Evolutionary conservation across 1,140 invertebrate genomes (phyloP), one percentile per base, ranked within the genome.

Genomic region (Laupala kohalensis): DNA sequence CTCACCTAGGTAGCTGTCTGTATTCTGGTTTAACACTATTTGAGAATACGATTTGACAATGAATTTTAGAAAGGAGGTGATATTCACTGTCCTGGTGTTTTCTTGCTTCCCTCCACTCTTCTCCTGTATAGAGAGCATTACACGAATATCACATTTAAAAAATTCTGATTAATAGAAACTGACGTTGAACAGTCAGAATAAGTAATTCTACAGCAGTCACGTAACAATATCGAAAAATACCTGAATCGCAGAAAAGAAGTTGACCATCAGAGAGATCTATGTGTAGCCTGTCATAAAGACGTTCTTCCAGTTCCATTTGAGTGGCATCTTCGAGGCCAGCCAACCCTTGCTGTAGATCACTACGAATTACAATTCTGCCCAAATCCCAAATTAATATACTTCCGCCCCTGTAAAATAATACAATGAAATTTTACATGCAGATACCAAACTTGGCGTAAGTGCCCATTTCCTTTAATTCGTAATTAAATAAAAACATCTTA

Each of bases 301-400:
- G 83, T 79, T 92, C 90, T 77, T 93, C 91, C 23, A 93, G 80
- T 82, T 94, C 91, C 86, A 92, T 92, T 76, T 90, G 87, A 0
- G 91, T 93, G 0, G 89, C 87, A 77, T 92, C 90, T 79, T 92
- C 90, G 3, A 90, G 78, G 26, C 86, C 83, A 75, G 87, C 79
- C 72, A 85, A 85, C 13, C 85, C 81, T 6, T 89, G 87, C 78
- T 92, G 91, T 70, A 93, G 80, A 77, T 94, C 92, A 72, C 89
- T 93, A 73, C 85, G 87, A 2, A 94, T 81, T 30, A 84, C 84
- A 68, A 93, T 80, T 64, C 86, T 85, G 63, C 91, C 91, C 30
- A 92, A 83, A 81, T 93, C 92, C 26, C 91, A 29, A 5, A 93
- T 83, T 73, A 93, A 79, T 19, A 93, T 83, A 78, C 89, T 86